phyloP scores from a whole-genome alignment of 2,797 vertebrate genomes.

The Spheniscus humboldti region DNA sequence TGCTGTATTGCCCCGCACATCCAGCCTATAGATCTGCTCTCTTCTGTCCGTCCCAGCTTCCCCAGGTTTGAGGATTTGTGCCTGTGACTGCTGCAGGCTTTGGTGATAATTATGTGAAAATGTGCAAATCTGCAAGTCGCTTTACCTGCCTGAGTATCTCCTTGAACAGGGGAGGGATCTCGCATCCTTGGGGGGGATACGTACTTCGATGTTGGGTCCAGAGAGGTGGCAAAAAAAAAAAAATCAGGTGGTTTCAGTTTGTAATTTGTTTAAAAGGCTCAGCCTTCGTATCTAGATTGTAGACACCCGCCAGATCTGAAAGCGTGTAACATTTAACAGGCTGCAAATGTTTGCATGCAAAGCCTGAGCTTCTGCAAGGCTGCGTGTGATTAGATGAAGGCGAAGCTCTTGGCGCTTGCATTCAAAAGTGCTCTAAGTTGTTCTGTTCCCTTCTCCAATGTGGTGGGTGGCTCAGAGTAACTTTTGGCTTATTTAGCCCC shows the following conservation, averaged over 20 bases:
- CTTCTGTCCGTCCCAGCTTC: background rate
- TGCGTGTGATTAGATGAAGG: background rate
- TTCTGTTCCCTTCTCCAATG: background rate
- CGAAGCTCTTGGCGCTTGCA: rapidly evolving
- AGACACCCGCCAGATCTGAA: background rate
- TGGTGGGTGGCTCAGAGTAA: background rate
- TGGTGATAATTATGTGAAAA: background rate
- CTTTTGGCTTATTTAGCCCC: background rate
- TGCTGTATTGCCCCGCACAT: background rate
- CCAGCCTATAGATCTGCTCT: background rate
- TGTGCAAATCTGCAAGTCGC: rapidly evolving
- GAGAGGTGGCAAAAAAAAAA: background rate
- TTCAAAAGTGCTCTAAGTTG: background rate
- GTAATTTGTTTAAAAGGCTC: background rate
- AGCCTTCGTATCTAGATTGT: background rate
- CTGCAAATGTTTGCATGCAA: background rate
- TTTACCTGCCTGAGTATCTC: background rate
- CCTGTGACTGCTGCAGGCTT: background rate
- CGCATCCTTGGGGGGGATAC: rapidly evolving
- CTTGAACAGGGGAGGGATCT: background rate
- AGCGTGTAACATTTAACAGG: background rate
- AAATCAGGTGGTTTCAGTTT: background rate
- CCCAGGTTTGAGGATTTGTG: background rate
- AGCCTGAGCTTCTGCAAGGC: background rate
- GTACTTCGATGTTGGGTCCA: background rate